A percentile compares a stretch with the other conserved stretches of the same genome.
These are phyloP conservation scores for Euclidia mi DNA, from an alignment of 2,888 invertebrate species.

Conservation along the genomic window DNA sequence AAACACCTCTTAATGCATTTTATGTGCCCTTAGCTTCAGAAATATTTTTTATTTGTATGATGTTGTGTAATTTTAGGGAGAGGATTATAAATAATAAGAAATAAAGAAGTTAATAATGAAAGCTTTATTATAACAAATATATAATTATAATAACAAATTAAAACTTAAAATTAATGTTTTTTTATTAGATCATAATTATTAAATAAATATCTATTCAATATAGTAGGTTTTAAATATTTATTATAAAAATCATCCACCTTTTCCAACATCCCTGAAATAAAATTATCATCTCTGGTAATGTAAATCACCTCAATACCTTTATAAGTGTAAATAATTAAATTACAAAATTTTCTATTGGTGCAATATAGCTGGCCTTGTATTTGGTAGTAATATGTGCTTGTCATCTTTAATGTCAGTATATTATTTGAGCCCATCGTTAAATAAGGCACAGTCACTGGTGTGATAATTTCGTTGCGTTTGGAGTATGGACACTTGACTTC, in stretches of 20 bases:
- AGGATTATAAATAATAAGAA: not conserved
- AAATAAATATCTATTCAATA: conserved; percentile 15
- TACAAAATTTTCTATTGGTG: conserved; percentile 26
- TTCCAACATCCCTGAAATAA: conserved; percentile 10
- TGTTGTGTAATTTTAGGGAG: conserved; percentile 6
- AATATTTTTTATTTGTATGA: conserved; percentile 7
- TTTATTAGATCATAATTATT: conserved; percentile 5
- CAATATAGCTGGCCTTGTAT: conserved; percentile 35
- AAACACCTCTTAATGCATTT: not conserved
- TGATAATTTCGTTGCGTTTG: conserved; percentile 25
- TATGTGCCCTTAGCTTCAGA: not conserved
- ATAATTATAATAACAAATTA: too few species aligned
- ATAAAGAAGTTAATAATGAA: not conserved
- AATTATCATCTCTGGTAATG: conserved; percentile 24
- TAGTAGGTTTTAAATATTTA: conserved; percentile 9
- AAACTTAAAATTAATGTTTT: too few species aligned
- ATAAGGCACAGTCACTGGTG: conserved; percentile 28
- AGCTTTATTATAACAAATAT: too few species aligned
- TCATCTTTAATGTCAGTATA: conserved; percentile 10
- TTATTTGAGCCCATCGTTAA: conserved; percentile 8
- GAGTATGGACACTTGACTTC: conserved; percentile 43
- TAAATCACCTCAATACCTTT: conserved; percentile 33
- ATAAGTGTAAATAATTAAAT: conserved; percentile 41
- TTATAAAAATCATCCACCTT: conserved; percentile 23
- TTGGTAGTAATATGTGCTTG: conserved; percentile 16